Conservation (phyloP, 2,797 vertebrate genomes). For the Eulemur rubriventer region DNA sequence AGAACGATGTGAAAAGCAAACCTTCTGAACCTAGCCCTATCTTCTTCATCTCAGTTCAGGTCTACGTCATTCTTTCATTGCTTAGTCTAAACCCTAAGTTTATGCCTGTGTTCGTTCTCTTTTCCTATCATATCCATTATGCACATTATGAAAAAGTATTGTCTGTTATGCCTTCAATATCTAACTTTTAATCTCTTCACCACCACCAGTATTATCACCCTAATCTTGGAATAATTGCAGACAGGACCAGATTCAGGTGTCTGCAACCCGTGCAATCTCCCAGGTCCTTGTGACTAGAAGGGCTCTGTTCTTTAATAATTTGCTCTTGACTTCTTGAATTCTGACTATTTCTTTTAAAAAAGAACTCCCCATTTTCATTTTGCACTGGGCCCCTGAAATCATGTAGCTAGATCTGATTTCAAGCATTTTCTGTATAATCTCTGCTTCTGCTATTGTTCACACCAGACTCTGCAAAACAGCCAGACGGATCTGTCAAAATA, state of each 20-base stretch:
- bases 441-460: neutral
- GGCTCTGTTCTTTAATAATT: neutral
- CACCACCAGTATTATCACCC: fast-evolving
- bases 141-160: neutral
- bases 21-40: neutral
- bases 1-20: neutral
- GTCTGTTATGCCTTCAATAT: neutral
- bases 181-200: neutral
- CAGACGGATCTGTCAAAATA: neutral
- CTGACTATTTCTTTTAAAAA: neutral
- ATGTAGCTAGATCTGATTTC: neutral
- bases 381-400: neutral
- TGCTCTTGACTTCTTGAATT: neutral
- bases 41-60: neutral
- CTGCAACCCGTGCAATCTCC: neutral
- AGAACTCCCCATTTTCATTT: neutral
- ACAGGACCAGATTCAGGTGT: neutral
- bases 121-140: neutral
- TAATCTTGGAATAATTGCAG: neutral
- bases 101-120: neutral
- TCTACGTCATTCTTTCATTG: neutral
- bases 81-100: neutral
- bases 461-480: neutral
- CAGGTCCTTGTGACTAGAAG: neutral
- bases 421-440: neutral